Evolutionary conservation across 2,113 vertebrate genomes (phyloP), one percentile per base, ranked within the genome.

Genomic region (Cariama cristata): DNA sequence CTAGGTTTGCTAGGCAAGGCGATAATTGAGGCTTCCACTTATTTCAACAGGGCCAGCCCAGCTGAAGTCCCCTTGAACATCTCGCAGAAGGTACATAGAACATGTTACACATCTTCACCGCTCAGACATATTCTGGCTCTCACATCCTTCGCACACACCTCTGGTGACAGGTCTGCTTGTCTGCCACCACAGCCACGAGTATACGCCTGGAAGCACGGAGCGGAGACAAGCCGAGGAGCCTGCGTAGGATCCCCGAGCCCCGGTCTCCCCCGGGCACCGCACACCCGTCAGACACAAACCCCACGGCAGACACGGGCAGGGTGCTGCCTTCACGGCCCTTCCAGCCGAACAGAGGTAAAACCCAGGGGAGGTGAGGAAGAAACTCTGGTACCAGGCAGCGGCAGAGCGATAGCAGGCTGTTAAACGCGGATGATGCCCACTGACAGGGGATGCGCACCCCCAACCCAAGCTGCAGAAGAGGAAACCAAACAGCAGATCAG

Each of bases 391-490:
- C 4, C 42, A 15, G n/a, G 72, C 71, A 79, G 44, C 8, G 40
- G 45, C 35, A 22, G 75, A 47, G 75, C 0, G 14, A 8, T 0
- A 80, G 76, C 69, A 11, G 28, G 80, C 19, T n/a, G 47, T 26
- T 47, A 26, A 12, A 14, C 0, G 35, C 1, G 83, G 40, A 0
- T 3, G 4, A 52, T 23, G 5, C 1, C 18, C 53, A 1, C 40
- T 2, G 28, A 1, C 21, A 55, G 56, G 28, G 64, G 80, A 15
- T 11, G 18, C 1, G 15, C 5, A 3, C 26, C 80, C 76, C 44
- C 63, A 44, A 63, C 2, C 63, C 67, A 2, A 17, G 49, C 67
- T 72, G 80, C 62, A 75, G 64, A 19, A 13, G 35, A 33, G 35
- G 28, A 59, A 68, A 44, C 18, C 77, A 22, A 35, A 11, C 1